Base-by-base conservation (phyloP, 2,113 vertebrate genomes). In the Fulmarus glacialis region DNA sequence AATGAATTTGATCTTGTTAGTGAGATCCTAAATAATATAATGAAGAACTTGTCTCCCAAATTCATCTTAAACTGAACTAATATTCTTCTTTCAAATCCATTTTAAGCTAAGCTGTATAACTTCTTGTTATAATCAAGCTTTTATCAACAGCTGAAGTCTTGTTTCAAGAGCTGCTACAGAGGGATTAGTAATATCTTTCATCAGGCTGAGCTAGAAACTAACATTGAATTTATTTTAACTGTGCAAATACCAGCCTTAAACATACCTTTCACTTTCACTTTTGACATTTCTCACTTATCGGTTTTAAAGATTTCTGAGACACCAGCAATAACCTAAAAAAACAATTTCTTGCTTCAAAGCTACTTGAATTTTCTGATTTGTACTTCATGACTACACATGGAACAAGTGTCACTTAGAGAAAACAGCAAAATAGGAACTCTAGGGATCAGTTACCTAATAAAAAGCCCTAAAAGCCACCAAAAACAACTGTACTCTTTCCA, bases 391-490 rank as follows among this genome's bases (percentile, higher is more conserved):
- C 12, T 55, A 63, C 9, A 60, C 5, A 6, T 38, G 15, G 8
- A 11, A 79, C 8, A 72, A 42, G 15, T 21, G 12, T 11, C 27
- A 59, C 26, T 30, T 36, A 32, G 12, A 66, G 7, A 56, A 38
- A 79, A 78, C 7, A 48, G 7, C 5, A 87, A 71, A 79, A 59
- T 15, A 64, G 22, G 47, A 85, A 43, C 11, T 72, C 20, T 26
- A 45, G 15, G 23, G 15, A 63, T n/a, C 18, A 36, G 10, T 34
- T 81, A 5, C 9, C 2, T 52, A 56, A 55, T 18, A 26, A 42
- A 80, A 43, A 3, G 0, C 4, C 15, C 4, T 63, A 63, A 80
- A 80, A 7, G 5, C 4, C 29, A 43, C 3, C 8, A 36, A 3
- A 15, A 42, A 12, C 26, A 88, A 42, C 6, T 86, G 5, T 60